phyloP scores from a whole-genome alignment of 1,140 invertebrate genomes.

The Ceratina calcarata region DNA sequence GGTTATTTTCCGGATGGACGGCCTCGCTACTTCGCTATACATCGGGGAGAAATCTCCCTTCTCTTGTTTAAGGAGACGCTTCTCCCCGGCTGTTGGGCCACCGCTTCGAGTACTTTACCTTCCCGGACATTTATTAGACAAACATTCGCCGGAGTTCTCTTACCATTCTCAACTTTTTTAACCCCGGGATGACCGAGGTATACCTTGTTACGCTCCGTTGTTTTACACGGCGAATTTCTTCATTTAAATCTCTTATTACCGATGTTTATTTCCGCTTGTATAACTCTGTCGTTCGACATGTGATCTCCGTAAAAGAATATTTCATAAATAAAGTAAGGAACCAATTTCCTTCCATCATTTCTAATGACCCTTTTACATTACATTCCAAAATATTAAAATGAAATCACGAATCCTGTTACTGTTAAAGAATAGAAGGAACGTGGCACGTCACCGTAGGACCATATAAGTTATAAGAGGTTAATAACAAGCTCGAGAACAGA shows the following conservation, averaged over 20 bases:
- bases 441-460: too few relatives aligned
- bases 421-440: too few relatives aligned
- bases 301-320: background rate
- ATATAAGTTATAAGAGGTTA: background rate
- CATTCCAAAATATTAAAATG: too few relatives aligned
- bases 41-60: conserved; percentile 53
- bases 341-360: background rate
- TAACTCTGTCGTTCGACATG: background rate
- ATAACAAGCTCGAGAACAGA: background rate
- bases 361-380: too few relatives aligned
- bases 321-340: background rate
- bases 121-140: conserved; percentile 69
- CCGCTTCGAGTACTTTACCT: conserved; percentile 25
- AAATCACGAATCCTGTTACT: too few relatives aligned
- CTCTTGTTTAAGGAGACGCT: conserved; percentile 49
- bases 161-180: background rate
- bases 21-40: conserved; percentile 63
- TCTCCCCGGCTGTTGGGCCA: conserved; percentile 2
- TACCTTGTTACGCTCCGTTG: background rate
- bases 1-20: conserved; percentile 78
- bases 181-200: background rate
- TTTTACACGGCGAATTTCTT: background rate
- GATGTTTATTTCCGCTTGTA: background rate
- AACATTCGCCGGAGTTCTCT: conserved; percentile 52
- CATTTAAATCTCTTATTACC: conserved; percentile 5